Conservation (phyloP, 2,888 invertebrate genomes). For the Harpagoxenus sublaevis region DNA sequence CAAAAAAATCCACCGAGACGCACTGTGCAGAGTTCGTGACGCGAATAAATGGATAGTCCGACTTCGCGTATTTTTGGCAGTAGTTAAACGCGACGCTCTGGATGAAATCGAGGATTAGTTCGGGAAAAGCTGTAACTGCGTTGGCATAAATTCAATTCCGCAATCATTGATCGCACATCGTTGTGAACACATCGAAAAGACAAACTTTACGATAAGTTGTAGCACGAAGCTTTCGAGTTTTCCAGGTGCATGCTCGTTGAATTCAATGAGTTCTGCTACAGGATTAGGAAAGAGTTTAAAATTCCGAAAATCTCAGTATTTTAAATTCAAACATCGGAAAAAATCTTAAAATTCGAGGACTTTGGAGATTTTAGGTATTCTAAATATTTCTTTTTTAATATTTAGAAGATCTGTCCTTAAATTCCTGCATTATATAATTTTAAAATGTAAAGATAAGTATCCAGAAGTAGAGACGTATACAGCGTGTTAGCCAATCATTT, state of each 20-base stretch:
- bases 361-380: background rate
- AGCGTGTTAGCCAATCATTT: background rate
- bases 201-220: slow-evolving; percentile 16
- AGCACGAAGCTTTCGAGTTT: slow-evolving; percentile 18
- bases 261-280: background rate
- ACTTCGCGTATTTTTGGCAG: slow-evolving; percentile 38
- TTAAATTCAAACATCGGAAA: background rate
- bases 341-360: background rate
- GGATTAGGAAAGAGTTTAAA: background rate
- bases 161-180: slow-evolving; percentile 8
- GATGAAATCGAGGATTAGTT: slow-evolving; percentile 30
- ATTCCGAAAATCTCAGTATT: background rate
- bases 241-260: background rate
- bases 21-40: slow-evolving; percentile 23
- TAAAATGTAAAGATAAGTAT: background rate
- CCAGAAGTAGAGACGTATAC: background rate
- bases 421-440: background rate
- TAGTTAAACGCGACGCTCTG: slow-evolving; percentile 14
- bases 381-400: background rate
- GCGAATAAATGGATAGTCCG: slow-evolving; percentile 47
- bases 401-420: background rate
- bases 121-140: slow-evolving; percentile 20
- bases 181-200: slow-evolving; percentile 46
- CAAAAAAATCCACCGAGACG: slow-evolving; percentile 43
- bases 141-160: slow-evolving; percentile 29